These are phyloP conservation scores for Brienomyrus brachyistius DNA, from an alignment of 2,113 vertebrate genomes.

Conservation along the genomic window DNA sequence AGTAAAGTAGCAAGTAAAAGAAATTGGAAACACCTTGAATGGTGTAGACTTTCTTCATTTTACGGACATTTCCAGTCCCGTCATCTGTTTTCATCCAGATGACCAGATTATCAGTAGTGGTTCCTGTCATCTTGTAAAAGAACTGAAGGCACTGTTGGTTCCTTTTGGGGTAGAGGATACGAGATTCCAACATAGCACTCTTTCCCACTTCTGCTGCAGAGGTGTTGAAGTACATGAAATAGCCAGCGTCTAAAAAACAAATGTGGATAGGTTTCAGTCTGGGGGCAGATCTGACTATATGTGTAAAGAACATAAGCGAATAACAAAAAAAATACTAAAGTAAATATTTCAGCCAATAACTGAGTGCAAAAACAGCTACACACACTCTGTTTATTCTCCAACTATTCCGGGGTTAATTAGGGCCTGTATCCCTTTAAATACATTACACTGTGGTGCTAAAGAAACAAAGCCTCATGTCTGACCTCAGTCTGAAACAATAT, in stretches of 20 bases:
- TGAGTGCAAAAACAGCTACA: not conserved
- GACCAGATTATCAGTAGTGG: constrained; percentile 59
- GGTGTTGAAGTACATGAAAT: constrained; percentile 74
- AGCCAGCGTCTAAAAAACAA: constrained; percentile 64
- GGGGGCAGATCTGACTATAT: not conserved
- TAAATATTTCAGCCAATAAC: not conserved
- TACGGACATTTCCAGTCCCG: constrained; percentile 60
- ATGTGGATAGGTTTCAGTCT: not conserved
- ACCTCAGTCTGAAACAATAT: not conserved
- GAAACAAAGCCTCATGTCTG: not conserved
- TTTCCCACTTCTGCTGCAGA: constrained; percentile 42
- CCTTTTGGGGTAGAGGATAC: constrained; percentile 79
- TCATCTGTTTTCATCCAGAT: constrained; percentile 78
- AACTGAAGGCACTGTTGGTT: constrained; percentile 80
- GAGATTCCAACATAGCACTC: constrained; percentile 74
- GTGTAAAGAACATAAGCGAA: not conserved
- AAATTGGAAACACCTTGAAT: constrained; percentile 61
- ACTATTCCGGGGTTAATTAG: not conserved
- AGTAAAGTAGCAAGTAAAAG: not conserved
- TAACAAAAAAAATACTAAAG: not conserved
- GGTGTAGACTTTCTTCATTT: constrained; percentile 65
- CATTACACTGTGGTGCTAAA: not conserved
- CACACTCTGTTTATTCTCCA: not conserved
- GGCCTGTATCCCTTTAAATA: not conserved
- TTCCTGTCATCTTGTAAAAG: constrained; percentile 77